Conservation (phyloP, 2,888 invertebrate genomes). For the Lamellibrachia satsuma region DNA sequence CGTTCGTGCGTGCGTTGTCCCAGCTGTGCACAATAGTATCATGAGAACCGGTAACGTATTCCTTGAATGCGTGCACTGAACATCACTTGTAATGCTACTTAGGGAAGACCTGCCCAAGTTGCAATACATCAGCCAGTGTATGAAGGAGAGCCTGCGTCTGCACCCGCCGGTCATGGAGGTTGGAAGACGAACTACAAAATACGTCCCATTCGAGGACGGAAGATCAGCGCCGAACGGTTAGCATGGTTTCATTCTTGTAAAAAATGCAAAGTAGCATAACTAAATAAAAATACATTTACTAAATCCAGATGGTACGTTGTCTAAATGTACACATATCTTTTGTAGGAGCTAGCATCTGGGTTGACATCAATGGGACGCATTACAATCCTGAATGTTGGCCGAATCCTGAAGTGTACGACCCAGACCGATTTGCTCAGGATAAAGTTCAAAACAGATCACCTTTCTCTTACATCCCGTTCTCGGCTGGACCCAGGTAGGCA, state of each 20-base stretch:
- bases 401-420: constrained; percentile 31
- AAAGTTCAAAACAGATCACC: constrained; percentile 22
- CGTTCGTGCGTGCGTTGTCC: neutral
- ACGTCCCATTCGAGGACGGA: constrained; percentile 22
- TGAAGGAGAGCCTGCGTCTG: constrained; percentile 27
- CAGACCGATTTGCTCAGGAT: constrained; percentile 25
- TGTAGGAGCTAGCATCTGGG: neutral
- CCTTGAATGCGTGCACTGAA: neutral
- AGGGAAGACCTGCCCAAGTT: constrained; percentile 28
- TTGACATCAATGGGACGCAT: constrained; percentile 22
- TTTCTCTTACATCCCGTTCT: constrained; percentile 28
- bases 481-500: constrained; percentile 30
- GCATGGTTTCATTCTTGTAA: neutral
- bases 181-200: constrained; percentile 7
- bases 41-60: neutral
- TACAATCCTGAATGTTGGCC: constrained; percentile 23
- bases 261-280: neutral
- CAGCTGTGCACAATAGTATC: no score
- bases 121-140: constrained; percentile 21
- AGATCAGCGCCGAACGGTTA: neutral
- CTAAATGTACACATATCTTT: neutral
- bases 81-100: neutral
- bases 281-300: neutral
- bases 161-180: constrained; percentile 24
- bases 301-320: neutral